Evolutionary conservation across 2,888 invertebrate genomes (phyloP), one percentile per base, ranked within the genome.

Genomic region (Ariolimax columbianus): DNA sequence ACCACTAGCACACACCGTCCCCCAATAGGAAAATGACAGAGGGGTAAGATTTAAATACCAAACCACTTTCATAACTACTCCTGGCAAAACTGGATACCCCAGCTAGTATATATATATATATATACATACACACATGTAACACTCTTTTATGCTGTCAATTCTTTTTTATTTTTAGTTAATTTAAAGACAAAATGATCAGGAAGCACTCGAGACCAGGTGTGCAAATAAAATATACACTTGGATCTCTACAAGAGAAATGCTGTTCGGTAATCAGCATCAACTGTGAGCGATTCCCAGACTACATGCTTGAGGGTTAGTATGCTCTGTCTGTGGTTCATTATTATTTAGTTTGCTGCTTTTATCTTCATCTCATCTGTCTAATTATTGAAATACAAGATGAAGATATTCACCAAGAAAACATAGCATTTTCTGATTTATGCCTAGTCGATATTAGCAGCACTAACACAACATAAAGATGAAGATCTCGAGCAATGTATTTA

Each of bases 241-340:
- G 43, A 30, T 30, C 80, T 43, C 68, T 80, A 11, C 80, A 80
- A 47, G 80, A 80, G 9, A 59, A 40, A 47, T 80, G 80, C 51
- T 81, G 81, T 47, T 72, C 72, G 26, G 38, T 38, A 1, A 81
- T 81, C 43, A 81, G 81, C 19, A 51, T 81, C 40, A 33, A 55
- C 55, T 70, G 72, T 55, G 81, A 81, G 36, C 51, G 36, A 0
- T 72, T 38, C 59, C 72, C 81, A 23, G 72, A 72, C 38, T 38
- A 36, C 33, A 38, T 72, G 51, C 23, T 81, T n/a, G 72, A 81
- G 26, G 81, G 81, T 81, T 30, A 55, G 81, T 59, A 11, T 4
- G 9, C 55, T 55, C 26, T 40, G 63, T 36, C 36, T n/a, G 9
- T 47, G 47, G 47, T 47, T 47, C 9, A 14, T 1, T 36, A n/a